Conservation (phyloP, 2,888 invertebrate species). For the Fissipunctia ypsillon region DNA sequence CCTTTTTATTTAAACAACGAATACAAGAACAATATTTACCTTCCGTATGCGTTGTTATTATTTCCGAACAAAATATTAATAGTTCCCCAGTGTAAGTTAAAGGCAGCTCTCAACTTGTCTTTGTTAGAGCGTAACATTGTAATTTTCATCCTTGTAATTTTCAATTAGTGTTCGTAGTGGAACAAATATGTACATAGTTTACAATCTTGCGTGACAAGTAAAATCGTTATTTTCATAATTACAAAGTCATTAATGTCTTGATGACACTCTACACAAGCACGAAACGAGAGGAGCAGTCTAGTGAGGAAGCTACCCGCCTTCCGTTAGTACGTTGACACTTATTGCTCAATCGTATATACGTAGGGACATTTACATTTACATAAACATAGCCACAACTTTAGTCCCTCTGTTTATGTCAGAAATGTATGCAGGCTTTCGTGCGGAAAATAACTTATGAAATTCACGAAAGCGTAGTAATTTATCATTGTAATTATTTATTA, state of each 20-base stretch:
- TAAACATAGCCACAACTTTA: conserved; percentile 47
- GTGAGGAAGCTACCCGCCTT: conserved; percentile 45
- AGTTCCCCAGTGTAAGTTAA: conserved; percentile 25
- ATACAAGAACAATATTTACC: conserved; percentile 17
- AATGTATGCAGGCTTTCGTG: conserved; percentile 55
- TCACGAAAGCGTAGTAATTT: conserved; percentile 58
- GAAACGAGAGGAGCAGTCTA: conserved; percentile 65
- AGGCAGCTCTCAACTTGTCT: conserved; percentile 34
- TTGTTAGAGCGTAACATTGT: conserved; percentile 55
- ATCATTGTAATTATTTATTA: conserved; percentile 65
- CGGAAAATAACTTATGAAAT: conserved; percentile 62
- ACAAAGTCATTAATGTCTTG: conserved; percentile 71
- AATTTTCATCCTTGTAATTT: conserved; percentile 63
- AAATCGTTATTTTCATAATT: conserved; percentile 69
- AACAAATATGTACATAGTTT: conserved; percentile 68
- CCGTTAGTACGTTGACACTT: conserved; percentile 52
- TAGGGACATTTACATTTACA: conserved; percentile 36
- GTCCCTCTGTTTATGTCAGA: conserved; percentile 61
- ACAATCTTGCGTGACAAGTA: conserved; percentile 65
- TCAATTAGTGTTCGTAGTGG: conserved; percentile 63
- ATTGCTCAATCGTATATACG: conserved; percentile 49
- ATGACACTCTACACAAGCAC: conserved; percentile 62
- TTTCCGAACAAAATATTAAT: conserved; percentile 29
- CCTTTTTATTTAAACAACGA: conserved; percentile 12
- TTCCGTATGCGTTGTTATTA: conserved; percentile 4